Evolutionary conservation across 2,888 invertebrate species (phyloP), one percentile per base, ranked within the genome.

Genomic region (Diplazon laetatorius): DNA sequence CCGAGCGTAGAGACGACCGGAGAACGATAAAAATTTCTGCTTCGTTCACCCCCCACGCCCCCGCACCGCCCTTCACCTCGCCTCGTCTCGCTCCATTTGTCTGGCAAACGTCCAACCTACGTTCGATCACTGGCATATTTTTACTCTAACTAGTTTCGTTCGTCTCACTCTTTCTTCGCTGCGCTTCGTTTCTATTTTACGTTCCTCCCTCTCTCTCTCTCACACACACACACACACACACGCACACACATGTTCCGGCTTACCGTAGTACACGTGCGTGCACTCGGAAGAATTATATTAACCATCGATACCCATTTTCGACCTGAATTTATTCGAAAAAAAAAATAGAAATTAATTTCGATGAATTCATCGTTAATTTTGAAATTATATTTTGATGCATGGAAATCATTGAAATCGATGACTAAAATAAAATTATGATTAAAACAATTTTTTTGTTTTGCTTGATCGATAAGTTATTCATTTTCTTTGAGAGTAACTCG

Each of bases 81-180:
- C n/a, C n/a, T n/a, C 57, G 55, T 71, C 69, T 73, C 81, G 75
- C 72, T 76, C 80, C 81, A 74, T 80, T 77, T 81, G 66, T 77
- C 78, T 82, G 86, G 85, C 85, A 65, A 22, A 46, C 39, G 65
- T 82, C 84, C 85, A 83, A 78, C 59, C 57, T 81, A 78, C 63
- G 63, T 80, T 80, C 76, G 73, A 76, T 80, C 76, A 80, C 76
- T 59, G 72, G 73, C 73, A 72, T 76, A 73, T 76, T 80, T 80
- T 76, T 69, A 65, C 73, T 73, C 70, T 66, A 74, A 78, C 78
- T 74, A 78, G 78, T 78, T 69, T 65, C 70, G 46, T 46, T 69
- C 65, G 69, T 42, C 69, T 22, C 50, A 63, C 46, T 57, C 62
- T 72, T 57, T 57, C 42, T 52, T 57, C 59, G 30, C 59, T 66